A percentile compares a stretch with the other conserved stretches of the same genome.
These are phyloP conservation scores for Xyrichtys novacula DNA, from an alignment of 2,797 vertebrate species.

Conservation along the genomic window DNA sequence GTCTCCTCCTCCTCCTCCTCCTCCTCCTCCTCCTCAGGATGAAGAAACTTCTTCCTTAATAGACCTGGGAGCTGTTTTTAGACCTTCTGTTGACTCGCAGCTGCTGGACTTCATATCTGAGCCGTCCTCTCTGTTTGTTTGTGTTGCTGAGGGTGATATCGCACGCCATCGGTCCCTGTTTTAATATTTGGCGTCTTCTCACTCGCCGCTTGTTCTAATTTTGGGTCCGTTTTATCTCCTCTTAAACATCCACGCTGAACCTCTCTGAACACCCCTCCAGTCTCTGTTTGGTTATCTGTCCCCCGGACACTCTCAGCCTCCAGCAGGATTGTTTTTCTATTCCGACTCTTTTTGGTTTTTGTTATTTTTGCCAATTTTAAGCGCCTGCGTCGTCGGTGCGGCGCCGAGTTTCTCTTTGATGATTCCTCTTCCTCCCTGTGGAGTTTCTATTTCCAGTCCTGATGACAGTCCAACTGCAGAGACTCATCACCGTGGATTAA, in stretches of 20 bases:
- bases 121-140: neutral
- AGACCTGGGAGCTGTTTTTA: neutral
- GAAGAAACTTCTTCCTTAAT: neutral
- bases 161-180: no score
- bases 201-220: constrained; percentile 52
- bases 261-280: constrained; percentile 45
- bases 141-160: constrained; percentile 1
- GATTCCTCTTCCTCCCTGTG: constrained; percentile 28
- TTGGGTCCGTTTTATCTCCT: constrained; percentile 42
- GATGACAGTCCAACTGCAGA: constrained; percentile 58
- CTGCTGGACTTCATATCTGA: neutral
- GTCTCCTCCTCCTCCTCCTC: neutral
- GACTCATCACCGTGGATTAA: constrained; percentile 54
- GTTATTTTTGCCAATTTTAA: constrained; percentile 38
- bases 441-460: constrained; percentile 62
- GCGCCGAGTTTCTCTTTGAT: constrained; percentile 44
- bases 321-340: constrained; percentile 9
- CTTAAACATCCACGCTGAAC: constrained; percentile 41
- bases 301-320: constrained; percentile 45
- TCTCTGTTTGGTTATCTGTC: constrained; percentile 49
- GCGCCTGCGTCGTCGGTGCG: constrained; percentile 1
- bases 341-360: constrained; percentile 36
- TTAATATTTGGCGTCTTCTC: constrained; percentile 32
- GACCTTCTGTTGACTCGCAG: neutral
- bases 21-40: neutral